These are phyloP conservation scores for Platyscapa corneri DNA, from an alignment of 1,140 invertebrate genomes.

Conservation along the genomic window DNA sequence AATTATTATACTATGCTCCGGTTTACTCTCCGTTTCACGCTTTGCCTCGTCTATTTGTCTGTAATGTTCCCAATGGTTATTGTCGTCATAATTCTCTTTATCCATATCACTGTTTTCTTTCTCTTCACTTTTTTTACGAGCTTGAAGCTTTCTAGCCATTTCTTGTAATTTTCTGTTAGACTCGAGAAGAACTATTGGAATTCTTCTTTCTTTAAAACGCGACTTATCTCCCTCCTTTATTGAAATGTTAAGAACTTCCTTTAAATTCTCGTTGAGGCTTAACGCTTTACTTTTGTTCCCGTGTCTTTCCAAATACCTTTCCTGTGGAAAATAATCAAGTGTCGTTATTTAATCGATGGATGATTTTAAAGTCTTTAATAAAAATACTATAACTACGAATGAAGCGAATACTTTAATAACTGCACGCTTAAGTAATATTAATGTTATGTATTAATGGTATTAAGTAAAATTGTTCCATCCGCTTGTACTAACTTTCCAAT, in stretches of 20 bases:
- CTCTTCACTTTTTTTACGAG: neutral
- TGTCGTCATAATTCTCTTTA: neutral
- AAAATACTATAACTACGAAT: no score
- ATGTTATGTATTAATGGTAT: no score
- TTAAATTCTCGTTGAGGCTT: no score
- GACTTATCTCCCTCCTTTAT: neutral
- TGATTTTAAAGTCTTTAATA: no score
- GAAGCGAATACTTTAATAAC: no score
- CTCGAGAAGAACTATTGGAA: conserved; percentile 23
- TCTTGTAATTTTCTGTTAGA: neutral
- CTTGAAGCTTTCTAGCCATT: neutral
- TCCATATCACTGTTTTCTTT: neutral
- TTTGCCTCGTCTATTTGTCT: neutral
- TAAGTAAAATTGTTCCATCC: no score
- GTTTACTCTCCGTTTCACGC: neutral
- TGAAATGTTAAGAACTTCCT: no score
- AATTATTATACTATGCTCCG: neutral
- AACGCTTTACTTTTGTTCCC: no score
- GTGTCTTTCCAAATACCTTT: no score
- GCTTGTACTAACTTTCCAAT: neutral
- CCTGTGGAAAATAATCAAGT: no score
- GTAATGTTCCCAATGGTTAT: neutral
- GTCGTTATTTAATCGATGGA: no score
- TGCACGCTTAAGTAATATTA: no score
- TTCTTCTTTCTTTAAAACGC: neutral